Percentiles rank a stretch among this genome's conserved stretches.
Evolutionary conservation across 2,888 invertebrate species (phyloP).

Genomic region (Gnatocerus cornutus): DNA sequence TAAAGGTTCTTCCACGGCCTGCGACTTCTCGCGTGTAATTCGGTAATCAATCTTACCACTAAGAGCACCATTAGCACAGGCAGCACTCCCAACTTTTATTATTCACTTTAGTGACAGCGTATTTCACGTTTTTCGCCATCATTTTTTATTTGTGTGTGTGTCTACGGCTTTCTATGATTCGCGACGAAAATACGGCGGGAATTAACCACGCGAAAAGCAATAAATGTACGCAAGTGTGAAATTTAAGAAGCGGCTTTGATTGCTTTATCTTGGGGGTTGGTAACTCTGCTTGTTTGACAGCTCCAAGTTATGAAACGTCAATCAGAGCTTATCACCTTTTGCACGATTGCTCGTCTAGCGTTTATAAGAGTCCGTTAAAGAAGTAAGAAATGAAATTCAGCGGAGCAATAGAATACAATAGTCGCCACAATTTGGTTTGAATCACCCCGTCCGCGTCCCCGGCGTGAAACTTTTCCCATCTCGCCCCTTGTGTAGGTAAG

Average conservation of each 20-base stretch:
- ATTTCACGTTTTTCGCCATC: conserved; percentile 43
- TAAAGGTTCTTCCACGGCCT: conserved; percentile 37
- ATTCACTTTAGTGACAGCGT: conserved; percentile 61
- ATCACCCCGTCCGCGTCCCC: too few relatives aligned
- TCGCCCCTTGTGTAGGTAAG: conserved; percentile 47
- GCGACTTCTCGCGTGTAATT: conserved; percentile 63
- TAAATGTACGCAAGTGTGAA: not conserved
- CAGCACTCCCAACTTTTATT: conserved; percentile 61
- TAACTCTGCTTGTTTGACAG: too few relatives aligned
- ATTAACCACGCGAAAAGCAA: conserved; percentile 54
- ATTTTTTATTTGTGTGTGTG: conserved; percentile 39
- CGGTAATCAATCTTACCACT: conserved; percentile 65
- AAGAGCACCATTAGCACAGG: conserved; percentile 64
- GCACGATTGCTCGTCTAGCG: too few relatives aligned
- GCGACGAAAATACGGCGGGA: conserved; percentile 57
- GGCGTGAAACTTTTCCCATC: conserved; percentile 58
- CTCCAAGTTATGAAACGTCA: too few relatives aligned
- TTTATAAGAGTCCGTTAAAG: too few relatives aligned
- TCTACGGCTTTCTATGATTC: conserved; percentile 22
- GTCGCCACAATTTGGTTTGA: conserved; percentile 56
- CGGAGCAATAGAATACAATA: conserved; percentile 55
- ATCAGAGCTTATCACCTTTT: too few relatives aligned
- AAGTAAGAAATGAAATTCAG: conserved; percentile 56
- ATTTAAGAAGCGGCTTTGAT: too few relatives aligned
- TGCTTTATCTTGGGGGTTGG: too few relatives aligned